Conservation (phyloP, 1,140 invertebrate genomes). For the Eubasilissa regina region DNA sequence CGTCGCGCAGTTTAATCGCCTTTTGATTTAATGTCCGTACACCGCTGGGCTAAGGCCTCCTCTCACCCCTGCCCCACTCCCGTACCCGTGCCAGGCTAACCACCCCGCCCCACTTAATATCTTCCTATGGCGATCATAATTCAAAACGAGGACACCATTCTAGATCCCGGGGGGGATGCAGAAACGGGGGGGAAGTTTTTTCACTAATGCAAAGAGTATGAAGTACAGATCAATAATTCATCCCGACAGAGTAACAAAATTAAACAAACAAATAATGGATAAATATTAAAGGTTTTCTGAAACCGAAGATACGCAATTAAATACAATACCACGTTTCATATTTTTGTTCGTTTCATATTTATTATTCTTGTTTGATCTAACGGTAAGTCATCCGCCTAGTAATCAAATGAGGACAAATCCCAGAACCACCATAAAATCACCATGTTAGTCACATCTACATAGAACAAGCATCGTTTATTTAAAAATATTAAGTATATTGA, state of each 20-base stretch:
- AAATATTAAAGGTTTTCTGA: no score
- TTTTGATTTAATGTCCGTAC: conserved; percentile 55
- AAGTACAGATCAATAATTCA: conserved; percentile 57
- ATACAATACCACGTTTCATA: no score
- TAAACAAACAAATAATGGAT: conserved; percentile 45
- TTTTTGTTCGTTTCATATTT: no score
- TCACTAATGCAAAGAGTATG: conserved; percentile 59
- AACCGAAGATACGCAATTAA: no score
- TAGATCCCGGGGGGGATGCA: conserved; percentile 29
- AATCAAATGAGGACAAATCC: no score
- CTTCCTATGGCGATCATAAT: conserved; percentile 61
- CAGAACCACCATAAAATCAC: no score
- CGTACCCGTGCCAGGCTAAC: not conserved
- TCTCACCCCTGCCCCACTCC: not conserved
- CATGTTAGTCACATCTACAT: no score
- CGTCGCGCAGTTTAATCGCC: conserved; percentile 47
- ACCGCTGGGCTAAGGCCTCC: conserved; percentile 42
- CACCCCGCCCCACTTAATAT: conserved; percentile 54
- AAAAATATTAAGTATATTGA: no score
- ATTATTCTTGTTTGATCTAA: no score
- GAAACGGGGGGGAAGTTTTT: conserved; percentile 49
- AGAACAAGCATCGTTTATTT: no score
- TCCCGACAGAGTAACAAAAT: conserved; percentile 51
- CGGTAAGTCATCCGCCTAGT: no score
- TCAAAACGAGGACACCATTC: conserved; percentile 56